Evolutionary conservation across 2,888 invertebrate genomes (phyloP).

Genomic region (Epinotia ramella): DNA sequence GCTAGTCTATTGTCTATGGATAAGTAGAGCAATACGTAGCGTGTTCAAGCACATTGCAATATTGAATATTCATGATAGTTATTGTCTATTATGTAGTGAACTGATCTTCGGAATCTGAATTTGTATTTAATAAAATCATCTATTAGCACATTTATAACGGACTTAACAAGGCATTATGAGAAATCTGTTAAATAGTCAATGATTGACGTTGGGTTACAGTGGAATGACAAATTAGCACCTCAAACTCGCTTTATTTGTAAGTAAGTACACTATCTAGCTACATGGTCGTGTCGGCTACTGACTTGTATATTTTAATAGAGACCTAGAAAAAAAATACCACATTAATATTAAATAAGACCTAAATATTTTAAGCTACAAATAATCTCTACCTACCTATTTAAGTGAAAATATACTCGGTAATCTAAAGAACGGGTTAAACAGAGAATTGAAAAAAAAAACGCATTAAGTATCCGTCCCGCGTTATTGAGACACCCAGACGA

Average conservation of each 20-base stretch:
- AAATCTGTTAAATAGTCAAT: too few species aligned
- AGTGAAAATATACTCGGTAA: background rate
- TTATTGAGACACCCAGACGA: too few species aligned
- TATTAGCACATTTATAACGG: background rate
- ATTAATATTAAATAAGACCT: background rate
- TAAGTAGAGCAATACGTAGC: conserved; percentile 18
- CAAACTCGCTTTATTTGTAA: background rate
- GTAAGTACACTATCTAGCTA: too few species aligned
- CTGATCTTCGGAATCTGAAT: background rate
- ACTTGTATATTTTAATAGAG: too few species aligned
- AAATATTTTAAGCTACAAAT: background rate
- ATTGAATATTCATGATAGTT: conserved; percentile 19
- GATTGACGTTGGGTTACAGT: background rate
- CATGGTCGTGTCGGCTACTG: too few species aligned
- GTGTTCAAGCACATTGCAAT: background rate
- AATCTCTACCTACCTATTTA: background rate
- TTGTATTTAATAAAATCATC: background rate
- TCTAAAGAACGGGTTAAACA: background rate
- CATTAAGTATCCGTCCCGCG: background rate
- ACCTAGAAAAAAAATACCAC: background rate
- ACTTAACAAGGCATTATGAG: too few species aligned
- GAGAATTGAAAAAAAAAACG: background rate
- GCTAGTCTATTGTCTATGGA: conserved; percentile 5
- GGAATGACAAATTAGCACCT: conserved; percentile 2
- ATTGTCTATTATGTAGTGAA: too few species aligned